Conservation (phyloP, 2,888 invertebrate genomes). For the Pinctada fucata region DNA sequence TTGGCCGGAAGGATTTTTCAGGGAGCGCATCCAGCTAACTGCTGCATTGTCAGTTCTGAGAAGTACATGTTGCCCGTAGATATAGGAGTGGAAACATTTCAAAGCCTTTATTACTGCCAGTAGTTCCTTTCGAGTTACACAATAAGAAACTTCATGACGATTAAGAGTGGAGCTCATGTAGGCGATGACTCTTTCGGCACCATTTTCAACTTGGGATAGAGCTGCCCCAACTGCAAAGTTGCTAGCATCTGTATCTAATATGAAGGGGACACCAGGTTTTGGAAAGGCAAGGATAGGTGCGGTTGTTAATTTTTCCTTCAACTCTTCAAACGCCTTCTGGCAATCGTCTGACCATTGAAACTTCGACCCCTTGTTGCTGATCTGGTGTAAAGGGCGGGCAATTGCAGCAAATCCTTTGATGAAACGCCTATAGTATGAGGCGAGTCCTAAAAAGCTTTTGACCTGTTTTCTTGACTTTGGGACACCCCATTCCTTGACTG, state of each 20-base stretch:
- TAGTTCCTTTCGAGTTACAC: no score
- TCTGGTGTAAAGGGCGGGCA: conserved; percentile 26
- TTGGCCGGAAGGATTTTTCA: conserved; percentile 34
- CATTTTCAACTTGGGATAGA: neutral
- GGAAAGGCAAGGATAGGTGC: conserved; percentile 29
- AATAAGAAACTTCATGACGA: conserved; percentile 29
- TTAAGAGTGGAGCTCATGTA: conserved; percentile 21
- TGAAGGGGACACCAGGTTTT: neutral
- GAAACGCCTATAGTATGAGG: conserved; percentile 34
- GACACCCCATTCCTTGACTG: neutral
- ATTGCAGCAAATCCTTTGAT: conserved; percentile 31
- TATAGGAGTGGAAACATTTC: conserved; percentile 31
- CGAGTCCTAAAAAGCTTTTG: conserved; percentile 31
- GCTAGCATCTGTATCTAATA: neutral
- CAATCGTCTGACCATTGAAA: conserved; percentile 26
- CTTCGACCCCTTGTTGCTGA: conserved; percentile 17
- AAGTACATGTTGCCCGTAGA: conserved; percentile 39
- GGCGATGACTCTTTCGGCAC: conserved; percentile 3
- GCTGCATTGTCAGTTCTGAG: conserved; percentile 42
- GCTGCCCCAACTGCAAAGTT: neutral
- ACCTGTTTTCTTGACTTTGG: neutral
- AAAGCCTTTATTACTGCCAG: conserved; percentile 31
- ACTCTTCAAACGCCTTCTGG: conserved; percentile 19
- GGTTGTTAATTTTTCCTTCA: conserved; percentile 19
- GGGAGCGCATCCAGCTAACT: conserved; percentile 32